Evolutionary conservation across 2,113 vertebrate species (phyloP), one percentile per base, ranked within the genome.

Genomic region (Sander lucioperca): DNA sequence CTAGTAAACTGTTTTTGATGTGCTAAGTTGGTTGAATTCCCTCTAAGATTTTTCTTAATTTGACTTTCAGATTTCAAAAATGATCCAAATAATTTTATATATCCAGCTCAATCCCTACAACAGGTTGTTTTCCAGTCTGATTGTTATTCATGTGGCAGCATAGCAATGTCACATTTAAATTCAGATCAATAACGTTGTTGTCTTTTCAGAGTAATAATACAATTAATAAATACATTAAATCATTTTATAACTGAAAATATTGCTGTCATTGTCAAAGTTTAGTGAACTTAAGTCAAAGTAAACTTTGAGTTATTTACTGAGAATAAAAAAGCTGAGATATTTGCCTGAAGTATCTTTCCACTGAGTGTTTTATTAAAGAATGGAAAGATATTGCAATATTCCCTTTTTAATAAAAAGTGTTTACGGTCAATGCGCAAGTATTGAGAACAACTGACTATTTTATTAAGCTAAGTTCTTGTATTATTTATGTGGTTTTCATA

Each of bases 361-460:
- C 58, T 39, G 50, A 43, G 27, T 67, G 45, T 74, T 73, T 80
- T 51, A 59, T 66, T 50, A 59, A 63, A 27, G 57, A 63, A 14
- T n/a, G 15, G 36, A 54, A 62, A 7, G 19, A 48, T 47, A 70
- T 70, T 64, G 59, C 19, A 57, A 77, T 36, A 64, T 25, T 19
- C 14, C 39, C 48, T 65, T 83, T 64, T 71, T 77, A 63, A 63
- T 70, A 57, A 71, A 71, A 77, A 19, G 16, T 58, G 59, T 77
- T 77, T 45, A 64, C 21, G 27, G 25, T 58, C 66, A 71, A 66
- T n/a, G 57, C 27, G 27, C 21, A 7, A 7, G 15, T 21, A 18
- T 13, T 23, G 13, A 56, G 23, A 53, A 53, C 13, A 47, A 48
- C 23, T 48, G 21, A 16, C 45, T 39, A 50, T 43, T 15, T 43